These are phyloP conservation scores for Kradibia gibbosae DNA, from an alignment of 1,140 invertebrate species.

Conservation along the genomic window DNA sequence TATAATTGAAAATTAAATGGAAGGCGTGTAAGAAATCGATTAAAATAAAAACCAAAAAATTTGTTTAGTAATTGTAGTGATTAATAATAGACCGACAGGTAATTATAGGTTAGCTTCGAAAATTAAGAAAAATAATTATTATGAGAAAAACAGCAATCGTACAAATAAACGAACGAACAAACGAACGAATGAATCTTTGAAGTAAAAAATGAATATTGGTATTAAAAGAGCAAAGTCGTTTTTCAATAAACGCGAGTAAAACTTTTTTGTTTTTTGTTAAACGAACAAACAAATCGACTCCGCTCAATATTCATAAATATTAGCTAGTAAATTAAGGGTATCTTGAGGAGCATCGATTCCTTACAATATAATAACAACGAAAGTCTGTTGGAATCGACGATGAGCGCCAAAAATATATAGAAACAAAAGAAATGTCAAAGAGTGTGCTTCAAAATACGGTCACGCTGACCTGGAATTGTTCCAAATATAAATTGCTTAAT, in stretches of 20 bases:
- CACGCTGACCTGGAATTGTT: slow-evolving; percentile 43
- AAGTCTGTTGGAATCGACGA: not conserved
- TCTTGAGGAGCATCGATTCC: not conserved
- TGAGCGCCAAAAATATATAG: not conserved
- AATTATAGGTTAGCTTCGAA: not conserved
- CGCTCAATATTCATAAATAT: too few relatives aligned
- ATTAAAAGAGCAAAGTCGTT: too few relatives aligned
- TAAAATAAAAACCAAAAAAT: not conserved
- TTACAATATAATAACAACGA: not conserved
- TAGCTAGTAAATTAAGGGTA: not conserved
- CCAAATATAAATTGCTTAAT: slow-evolving; percentile 22
- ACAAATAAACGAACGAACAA: too few relatives aligned
- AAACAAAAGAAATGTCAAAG: slow-evolving; percentile 3
- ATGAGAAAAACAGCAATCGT: too few relatives aligned
- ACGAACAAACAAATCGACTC: too few relatives aligned
- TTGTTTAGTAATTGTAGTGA: not conserved
- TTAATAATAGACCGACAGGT: not conserved
- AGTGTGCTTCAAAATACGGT: not conserved
- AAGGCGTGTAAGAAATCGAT: not conserved
- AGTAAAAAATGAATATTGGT: too few relatives aligned
- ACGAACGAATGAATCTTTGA: too few relatives aligned
- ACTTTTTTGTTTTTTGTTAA: too few relatives aligned
- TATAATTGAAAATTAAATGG: not conserved
- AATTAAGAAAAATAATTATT: too few relatives aligned
- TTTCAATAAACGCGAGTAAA: too few relatives aligned